Percentiles rank a stretch among this genome's conserved stretches.
phyloP scores from a whole-genome alignment of 2,888 invertebrate genomes.

The Clepsis dumicolana region DNA sequence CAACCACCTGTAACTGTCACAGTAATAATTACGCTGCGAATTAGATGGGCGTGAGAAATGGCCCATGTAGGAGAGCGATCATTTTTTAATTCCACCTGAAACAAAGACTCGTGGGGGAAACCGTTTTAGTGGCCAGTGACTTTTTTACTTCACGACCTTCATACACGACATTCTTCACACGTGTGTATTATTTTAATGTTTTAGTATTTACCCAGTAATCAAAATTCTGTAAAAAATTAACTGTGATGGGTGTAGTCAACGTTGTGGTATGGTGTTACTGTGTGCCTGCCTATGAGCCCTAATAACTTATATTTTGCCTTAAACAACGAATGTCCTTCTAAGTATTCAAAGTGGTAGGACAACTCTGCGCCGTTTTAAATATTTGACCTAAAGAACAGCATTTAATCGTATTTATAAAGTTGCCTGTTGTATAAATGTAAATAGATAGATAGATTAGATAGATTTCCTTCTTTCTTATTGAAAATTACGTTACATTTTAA shows the following conservation, averaged over 20 bases:
- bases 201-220: no score
- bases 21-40: slow-evolving; percentile 31
- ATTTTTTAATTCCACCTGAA: slow-evolving; percentile 30
- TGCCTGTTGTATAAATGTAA: not conserved
- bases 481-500: no score
- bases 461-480: no score
- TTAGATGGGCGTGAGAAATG: slow-evolving; percentile 34
- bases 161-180: not conserved
- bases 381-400: not conserved
- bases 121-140: slow-evolving; percentile 26
- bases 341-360: no score
- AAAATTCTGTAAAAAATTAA: no score
- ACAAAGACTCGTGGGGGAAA: slow-evolving; percentile 24
- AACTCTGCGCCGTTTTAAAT: not conserved
- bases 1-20: slow-evolving; percentile 37
- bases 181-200: no score
- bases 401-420: slow-evolving; percentile 1
- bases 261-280: no score
- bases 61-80: slow-evolving; percentile 12
- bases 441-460: no score
- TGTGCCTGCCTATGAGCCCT: no score
- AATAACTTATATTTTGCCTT: no score
- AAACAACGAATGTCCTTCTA: no score
- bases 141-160: not conserved
- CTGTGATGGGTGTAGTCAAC: no score